phyloP scores from a whole-genome alignment of 2,888 invertebrate species.

The Pseudococcus longispinus region DNA sequence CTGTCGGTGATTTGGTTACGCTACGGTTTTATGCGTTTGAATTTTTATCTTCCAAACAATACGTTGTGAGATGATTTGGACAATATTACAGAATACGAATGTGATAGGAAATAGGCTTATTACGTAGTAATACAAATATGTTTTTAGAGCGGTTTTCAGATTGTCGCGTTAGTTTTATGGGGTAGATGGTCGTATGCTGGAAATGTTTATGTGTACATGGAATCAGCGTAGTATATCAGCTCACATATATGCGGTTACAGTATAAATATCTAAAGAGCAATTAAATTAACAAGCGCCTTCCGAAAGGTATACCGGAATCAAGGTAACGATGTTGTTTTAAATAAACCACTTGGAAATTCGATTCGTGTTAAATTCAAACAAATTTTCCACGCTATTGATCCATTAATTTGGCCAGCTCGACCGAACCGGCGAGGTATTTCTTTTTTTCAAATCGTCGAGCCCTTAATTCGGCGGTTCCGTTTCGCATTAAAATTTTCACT shows the following conservation, averaged over 20 bases:
- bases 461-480: slow-evolving; percentile 48
- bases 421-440: not conserved
- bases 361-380: slow-evolving; percentile 46
- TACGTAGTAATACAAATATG: not conserved
- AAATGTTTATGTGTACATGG: not conserved
- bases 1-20: not conserved
- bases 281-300: slow-evolving; percentile 37
- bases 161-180: not conserved
- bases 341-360: slow-evolving; percentile 1
- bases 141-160: not conserved
- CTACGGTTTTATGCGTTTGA: not conserved
- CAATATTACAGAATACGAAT: not conserved
- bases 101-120: not conserved
- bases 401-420: not conserved
- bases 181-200: not conserved
- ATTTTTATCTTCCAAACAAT: not conserved
- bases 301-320: slow-evolving; percentile 27
- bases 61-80: not conserved
- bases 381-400: slow-evolving; percentile 38
- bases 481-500: slow-evolving; percentile 37
- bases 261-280: slow-evolving; percentile 28
- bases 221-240: not conserved
- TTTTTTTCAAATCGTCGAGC: slow-evolving; percentile 6
- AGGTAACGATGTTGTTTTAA: slow-evolving; percentile 13
- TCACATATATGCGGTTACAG: not conserved